phyloP scores from a whole-genome alignment of 2,797 vertebrate species.

The Lutjanus campechanus region DNA sequence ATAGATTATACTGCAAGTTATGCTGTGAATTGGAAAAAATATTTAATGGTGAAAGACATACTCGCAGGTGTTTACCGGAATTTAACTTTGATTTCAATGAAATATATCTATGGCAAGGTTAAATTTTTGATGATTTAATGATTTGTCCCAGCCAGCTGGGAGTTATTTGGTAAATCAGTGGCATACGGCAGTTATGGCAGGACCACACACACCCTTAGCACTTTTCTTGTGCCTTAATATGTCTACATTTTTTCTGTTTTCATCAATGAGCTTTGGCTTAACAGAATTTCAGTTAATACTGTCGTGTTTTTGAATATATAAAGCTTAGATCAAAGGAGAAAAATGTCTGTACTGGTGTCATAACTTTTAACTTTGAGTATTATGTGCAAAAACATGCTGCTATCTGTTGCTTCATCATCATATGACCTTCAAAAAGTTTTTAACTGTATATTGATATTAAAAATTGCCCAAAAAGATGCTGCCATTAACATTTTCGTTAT shows the following conservation, averaged over 20 bases:
- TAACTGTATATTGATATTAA: not conserved
- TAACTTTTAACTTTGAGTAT: not conserved
- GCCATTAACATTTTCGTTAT: not conserved
- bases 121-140: not conserved
- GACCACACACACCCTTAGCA: too few species aligned
- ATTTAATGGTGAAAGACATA: not conserved
- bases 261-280: not conserved
- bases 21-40: not conserved
- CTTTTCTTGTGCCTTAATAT: not conserved
- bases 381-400: too few species aligned
- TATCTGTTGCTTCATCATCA: not conserved
- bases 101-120: too few species aligned
- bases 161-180: not conserved
- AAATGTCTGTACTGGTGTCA: not conserved
- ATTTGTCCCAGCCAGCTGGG: not conserved
- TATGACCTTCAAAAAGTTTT: not conserved
- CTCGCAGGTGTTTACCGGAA: not conserved
- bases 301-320: not conserved
- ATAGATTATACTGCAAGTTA: not conserved
- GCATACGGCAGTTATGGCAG: too few species aligned
- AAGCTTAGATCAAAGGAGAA: not conserved
- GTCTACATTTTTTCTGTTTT: not conserved
- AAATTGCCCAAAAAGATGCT: not conserved
- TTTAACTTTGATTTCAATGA: constrained; percentile 1
- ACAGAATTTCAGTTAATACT: not conserved